Evolutionary conservation across 2,113 vertebrate species (phyloP), one percentile per base, ranked within the genome.

Genomic region (Kryptolebias marmoratus): DNA sequence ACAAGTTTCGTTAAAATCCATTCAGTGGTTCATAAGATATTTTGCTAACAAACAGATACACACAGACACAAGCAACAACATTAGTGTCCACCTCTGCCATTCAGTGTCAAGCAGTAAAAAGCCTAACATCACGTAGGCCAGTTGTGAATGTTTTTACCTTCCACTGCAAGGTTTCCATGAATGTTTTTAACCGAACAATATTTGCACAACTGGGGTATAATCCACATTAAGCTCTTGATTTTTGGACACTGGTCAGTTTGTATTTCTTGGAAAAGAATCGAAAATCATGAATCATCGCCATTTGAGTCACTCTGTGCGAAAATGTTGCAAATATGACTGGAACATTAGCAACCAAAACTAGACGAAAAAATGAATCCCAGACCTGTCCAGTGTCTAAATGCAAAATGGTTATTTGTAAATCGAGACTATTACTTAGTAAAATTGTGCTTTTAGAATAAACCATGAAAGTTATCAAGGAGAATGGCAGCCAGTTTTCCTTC

Each of bases 341-440:
- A 77, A 64, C 61, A 70, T 39, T 82, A 79, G 79, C 72, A 72
- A 53, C 56, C 28, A 44, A 47, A 31, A 64, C 57, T 49, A 52
- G 76, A 69, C 53, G 1, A 56, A 67, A 60, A 79, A 71, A 77
- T 61, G 16, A 71, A 89, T 68, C 57, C 86, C 77, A 83, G 71
- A 87, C 36, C 50, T 22, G 32, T 55, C 32, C 30, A 58, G 67
- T 73, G 47, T 22, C 22, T 68, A 63, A 72, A 78, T 56, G 60
- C 57, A 39, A 71, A 84, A 80, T 64, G 36, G 55, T 79, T 57
- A 83, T 88, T 88, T 89, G 83, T 87, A 86, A 89, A 85, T 56
- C 81, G 81, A 84, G 64, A 89, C 77, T 83, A 87, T 88, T 87
- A 88, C 81, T 91, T 86, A 85, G 70, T 81, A 49, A 85, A 90